These are phyloP conservation scores for Caenorhabditis sp. DNA, from an alignment of 2,888 invertebrate genomes.

Conservation along the genomic window DNA sequence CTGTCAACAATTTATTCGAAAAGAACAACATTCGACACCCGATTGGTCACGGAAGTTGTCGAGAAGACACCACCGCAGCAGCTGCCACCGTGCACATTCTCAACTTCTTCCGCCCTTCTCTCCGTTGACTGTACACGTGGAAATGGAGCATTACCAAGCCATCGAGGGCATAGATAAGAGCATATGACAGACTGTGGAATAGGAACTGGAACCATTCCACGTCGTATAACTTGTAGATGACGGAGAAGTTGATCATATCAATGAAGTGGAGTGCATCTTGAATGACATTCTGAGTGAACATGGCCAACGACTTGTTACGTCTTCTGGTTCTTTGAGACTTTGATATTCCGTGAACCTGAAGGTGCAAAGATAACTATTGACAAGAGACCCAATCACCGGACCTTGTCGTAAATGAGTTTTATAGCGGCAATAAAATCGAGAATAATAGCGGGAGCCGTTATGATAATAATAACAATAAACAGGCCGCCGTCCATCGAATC, in stretches of 20 bases:
- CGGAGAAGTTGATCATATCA: slow-evolving; percentile 32
- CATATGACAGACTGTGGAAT: slow-evolving; percentile 30
- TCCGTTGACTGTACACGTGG: slow-evolving; percentile 26
- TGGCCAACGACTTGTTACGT: slow-evolving; percentile 26
- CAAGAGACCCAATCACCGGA: background rate
- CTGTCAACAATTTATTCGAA: background rate
- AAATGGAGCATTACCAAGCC: slow-evolving; percentile 48
- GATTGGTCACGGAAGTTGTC: background rate
- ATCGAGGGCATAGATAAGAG: slow-evolving; percentile 35
- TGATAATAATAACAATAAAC: background rate
- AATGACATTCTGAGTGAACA: slow-evolving; percentile 44
- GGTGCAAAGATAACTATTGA: background rate
- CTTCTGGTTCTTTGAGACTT: slow-evolving; percentile 10
- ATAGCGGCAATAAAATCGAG: background rate
- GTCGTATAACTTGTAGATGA: slow-evolving; percentile 13
- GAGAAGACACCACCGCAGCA: too few relatives aligned
- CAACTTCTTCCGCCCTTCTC: background rate
- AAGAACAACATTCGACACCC: too few relatives aligned
- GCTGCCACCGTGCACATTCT: slow-evolving; percentile 10
- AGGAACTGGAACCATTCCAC: slow-evolving; percentile 32
- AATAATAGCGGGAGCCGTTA: slow-evolving; percentile 15
- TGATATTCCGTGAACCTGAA: slow-evolving; percentile 21
- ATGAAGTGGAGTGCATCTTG: slow-evolving; percentile 45
- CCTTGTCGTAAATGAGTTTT: slow-evolving; percentile 11
- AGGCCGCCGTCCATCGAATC: slow-evolving; percentile 35